Evolutionary conservation across 2,888 invertebrate genomes (phyloP), one percentile per base, ranked within the genome.

Genomic region (Caenorhabditis virilis): DNA sequence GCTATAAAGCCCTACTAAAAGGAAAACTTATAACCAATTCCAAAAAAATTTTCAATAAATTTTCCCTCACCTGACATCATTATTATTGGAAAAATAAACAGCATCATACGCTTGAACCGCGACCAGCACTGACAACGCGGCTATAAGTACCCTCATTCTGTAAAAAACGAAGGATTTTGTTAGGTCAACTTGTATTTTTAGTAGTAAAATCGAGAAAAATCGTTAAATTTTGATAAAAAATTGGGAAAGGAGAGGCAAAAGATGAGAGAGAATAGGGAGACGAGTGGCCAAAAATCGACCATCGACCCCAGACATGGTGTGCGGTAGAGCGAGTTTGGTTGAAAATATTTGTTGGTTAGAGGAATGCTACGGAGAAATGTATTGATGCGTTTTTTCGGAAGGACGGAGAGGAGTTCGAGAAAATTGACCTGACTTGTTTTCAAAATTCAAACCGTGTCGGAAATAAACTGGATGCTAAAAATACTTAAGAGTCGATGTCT

Each of bases 1-100:
- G n/a, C n/a, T n/a, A n/a, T n/a, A n/a, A n/a, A n/a, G n/a, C n/a
- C n/a, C n/a, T n/a, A n/a, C n/a, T n/a, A n/a, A n/a, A n/a, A n/a
- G n/a, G n/a, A n/a, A n/a, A n/a, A n/a, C n/a, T n/a, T n/a, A n/a
- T n/a, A n/a, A n/a, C n/a, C n/a, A n/a, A n/a, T n/a, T n/a, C n/a
- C n/a, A n/a, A n/a, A n/a, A n/a, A n/a, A n/a, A n/a, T n/a, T n/a
- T n/a, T n/a, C n/a, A n/a, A n/a, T n/a, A n/a, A n/a, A n/a, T n/a
- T n/a, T n/a, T n/a, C n/a, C n/a, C n/a, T 56, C 18, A 75, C 75
- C 53, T 56, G 33, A 75, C 63, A 50, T 69, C 62, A 52, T 51
- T 42, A 20, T 59, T 46, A 43, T 55, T 65, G 18, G 75, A 75
- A 68, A 75, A 76, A 47, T 68, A 43, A 50, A 76, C 72, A 27